A percentile compares a stretch with the other conserved stretches of the same genome.
Conservation (phyloP, 2,888 invertebrate species). For the Mechanitis messenoides region DNA sequence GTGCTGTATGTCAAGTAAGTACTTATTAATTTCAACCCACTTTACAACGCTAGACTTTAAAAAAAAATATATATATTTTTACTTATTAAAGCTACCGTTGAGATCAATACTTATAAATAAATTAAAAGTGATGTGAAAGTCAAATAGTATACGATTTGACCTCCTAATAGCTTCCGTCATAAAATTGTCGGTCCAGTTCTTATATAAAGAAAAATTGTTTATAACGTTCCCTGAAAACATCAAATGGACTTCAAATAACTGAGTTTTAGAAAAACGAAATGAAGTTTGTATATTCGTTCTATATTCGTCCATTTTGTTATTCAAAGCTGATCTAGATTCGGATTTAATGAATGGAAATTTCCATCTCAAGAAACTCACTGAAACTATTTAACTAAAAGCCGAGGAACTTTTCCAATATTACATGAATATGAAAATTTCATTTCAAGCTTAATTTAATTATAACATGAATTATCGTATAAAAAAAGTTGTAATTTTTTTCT, state of each 20-base stretch:
- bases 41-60: not conserved
- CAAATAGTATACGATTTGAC: no score
- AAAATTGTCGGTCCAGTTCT: not conserved
- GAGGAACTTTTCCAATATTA: slow-evolving; percentile 28
- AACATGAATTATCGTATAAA: slow-evolving; percentile 7
- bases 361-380: slow-evolving; percentile 25
- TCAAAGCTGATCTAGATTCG: slow-evolving; percentile 26
- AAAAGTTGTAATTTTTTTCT: no score
- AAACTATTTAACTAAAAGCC: slow-evolving; percentile 26
- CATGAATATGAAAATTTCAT: slow-evolving; percentile 28
- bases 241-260: slow-evolving; percentile 1
- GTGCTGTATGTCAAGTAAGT: slow-evolving; percentile 83
- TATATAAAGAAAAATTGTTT: slow-evolving; percentile 2
- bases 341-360: slow-evolving; percentile 28
- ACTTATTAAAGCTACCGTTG: not conserved
- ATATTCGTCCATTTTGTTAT: slow-evolving; percentile 18
- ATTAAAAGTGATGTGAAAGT: slow-evolving; percentile 1
- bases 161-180: not conserved
- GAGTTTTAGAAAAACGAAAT: not conserved
- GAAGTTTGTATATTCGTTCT: slow-evolving; percentile 13
- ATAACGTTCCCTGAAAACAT: not conserved
- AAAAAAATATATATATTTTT: not conserved
- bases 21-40: no score
- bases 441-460: slow-evolving; percentile 21
- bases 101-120: not conserved